Conservation (phyloP, 2,888 invertebrate species). For the Caenorhabditis sp. region DNA sequence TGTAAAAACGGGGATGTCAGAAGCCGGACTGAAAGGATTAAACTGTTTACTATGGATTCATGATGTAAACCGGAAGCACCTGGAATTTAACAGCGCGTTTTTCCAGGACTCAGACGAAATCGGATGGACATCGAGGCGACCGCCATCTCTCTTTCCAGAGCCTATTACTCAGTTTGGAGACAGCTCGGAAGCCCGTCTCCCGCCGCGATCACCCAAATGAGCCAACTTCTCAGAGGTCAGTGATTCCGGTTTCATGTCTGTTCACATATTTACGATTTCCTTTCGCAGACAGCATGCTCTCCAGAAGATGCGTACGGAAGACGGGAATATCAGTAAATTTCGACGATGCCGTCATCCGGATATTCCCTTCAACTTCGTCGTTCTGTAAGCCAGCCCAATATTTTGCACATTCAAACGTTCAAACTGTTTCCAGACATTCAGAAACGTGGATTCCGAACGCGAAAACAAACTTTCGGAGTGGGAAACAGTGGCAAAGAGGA, state of each 20-base stretch:
- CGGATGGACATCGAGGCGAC: conserved; percentile 37
- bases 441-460: conserved; percentile 67
- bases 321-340: conserved; percentile 23
- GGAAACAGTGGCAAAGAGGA: conserved; percentile 42
- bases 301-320: conserved; percentile 10
- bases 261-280: too few species aligned
- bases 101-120: conserved; percentile 37
- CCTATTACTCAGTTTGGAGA: conserved; percentile 49
- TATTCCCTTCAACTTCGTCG: conserved; percentile 32
- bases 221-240: conserved; percentile 18
- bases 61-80: too few species aligned
- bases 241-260: too few species aligned
- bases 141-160: conserved; percentile 24
- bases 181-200: conserved; percentile 33
- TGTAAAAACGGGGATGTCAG: too few species aligned
- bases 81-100: background rate
- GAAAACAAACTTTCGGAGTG: conserved; percentile 41
- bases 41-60: background rate
- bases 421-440: conserved; percentile 60
- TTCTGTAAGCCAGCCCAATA: too few species aligned
- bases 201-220: conserved; percentile 8
- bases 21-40: background rate
- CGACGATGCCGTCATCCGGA: conserved; percentile 37
- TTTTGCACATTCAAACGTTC: background rate
- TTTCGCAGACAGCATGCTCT: conserved; percentile 38